A percentile compares a stretch with the other conserved stretches of the same genome.
Conservation (phyloP, 1,140 invertebrate genomes). For the Leptestheria dahalacensis region DNA sequence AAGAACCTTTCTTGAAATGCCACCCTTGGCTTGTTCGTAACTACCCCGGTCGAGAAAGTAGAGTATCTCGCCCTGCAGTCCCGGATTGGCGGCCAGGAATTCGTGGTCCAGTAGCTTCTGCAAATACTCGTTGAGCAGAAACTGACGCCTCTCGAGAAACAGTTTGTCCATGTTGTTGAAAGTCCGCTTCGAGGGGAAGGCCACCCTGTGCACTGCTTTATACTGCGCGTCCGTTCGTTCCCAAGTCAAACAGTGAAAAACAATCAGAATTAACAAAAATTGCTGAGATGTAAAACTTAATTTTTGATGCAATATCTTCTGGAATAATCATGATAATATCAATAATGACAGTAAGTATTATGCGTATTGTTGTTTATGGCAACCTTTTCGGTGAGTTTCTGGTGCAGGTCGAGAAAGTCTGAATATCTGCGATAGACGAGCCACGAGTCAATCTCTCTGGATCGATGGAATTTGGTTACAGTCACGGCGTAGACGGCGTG, state of each 20-base stretch:
- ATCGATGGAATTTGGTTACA: constrained; percentile 46
- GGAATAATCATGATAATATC: neutral
- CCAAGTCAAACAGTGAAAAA: too few species aligned
- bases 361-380: too few species aligned
- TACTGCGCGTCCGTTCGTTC: too few species aligned
- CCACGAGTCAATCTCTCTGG: constrained; percentile 25
- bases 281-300: too few species aligned
- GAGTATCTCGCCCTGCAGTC: constrained; percentile 49
- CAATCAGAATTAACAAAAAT: too few species aligned
- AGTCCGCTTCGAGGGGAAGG: constrained; percentile 83
- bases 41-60: constrained; percentile 63
- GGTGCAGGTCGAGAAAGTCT: constrained; percentile 77
- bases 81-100: constrained; percentile 43
- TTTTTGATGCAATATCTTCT: neutral
- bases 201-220: constrained; percentile 43
- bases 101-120: constrained; percentile 46
- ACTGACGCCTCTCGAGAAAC: constrained; percentile 72
- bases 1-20: constrained; percentile 20
- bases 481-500: constrained; percentile 82
- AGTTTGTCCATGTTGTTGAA: constrained; percentile 80
- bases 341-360: neutral
- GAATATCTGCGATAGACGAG: constrained; percentile 54
- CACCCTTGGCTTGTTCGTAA: constrained; percentile 42
- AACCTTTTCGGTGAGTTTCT: constrained; percentile 36
- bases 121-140: constrained; percentile 69